Base-by-base conservation (phyloP, 2,113 vertebrate species). In the Saguinus midas region DNA sequence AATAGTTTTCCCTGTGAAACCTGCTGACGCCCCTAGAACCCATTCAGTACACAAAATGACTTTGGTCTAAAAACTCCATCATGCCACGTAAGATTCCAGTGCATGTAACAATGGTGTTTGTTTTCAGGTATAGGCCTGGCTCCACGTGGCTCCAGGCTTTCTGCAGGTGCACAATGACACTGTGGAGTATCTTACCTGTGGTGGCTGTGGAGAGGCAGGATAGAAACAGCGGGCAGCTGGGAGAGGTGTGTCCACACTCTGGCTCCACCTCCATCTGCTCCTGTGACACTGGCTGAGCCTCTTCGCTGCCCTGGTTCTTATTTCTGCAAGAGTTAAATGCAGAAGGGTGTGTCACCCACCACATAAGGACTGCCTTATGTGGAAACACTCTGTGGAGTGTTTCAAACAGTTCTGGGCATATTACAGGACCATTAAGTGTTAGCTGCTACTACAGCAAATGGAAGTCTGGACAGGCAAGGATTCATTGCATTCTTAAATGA, bases 61-160 rank as follows among this genome's bases (percentile, higher is more conserved):
- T 12, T 14, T 64, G 48, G 27, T 13, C 52, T 32, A 12, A 20
- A 45, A 27, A 18, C 4, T 5, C 8, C 3, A 16, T 23, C 12
- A 7, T 1, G 11, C 37, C 8, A 5, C 0, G 0, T 1, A 21
- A 8, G 52, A 23, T 29, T 18, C 45, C 20, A n/a, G 10, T 0
- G 27, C 7, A 3, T 25, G 0, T 0, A 3, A 0, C 2, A 2
- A 17, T 8, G 2, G 13, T 40, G 43, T 35, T 1, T 9, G 23
- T 32, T 48, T 17, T 16, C 29, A n/a, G 37, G 37, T 8, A 5
- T 1, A 5, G 3, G 0, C 32, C 68, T 25, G 43, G 12, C 25
- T 68, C 45, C 29, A 0, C 0, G 40, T 1, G 18, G 32, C 7
- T 4, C 1, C 16, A 16, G 57, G 27, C 45, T 32, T 50, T 55